Base-by-base conservation (phyloP, 2,888 invertebrate species). In the Yponomeuta malinellus region DNA sequence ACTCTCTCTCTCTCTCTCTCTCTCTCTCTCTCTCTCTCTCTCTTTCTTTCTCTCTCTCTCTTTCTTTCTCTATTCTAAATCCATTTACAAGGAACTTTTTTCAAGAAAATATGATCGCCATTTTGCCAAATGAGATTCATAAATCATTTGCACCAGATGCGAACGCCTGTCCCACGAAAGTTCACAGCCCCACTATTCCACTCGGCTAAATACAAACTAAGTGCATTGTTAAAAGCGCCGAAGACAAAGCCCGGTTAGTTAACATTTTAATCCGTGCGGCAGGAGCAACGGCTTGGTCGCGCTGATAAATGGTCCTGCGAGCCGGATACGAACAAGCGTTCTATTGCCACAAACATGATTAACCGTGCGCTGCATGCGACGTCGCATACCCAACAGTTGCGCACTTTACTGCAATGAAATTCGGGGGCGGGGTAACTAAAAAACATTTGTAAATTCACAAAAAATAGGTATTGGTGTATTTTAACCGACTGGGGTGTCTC, bases 201-300 rank as follows among this genome's bases (percentile, higher is more conserved):
- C 43, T 43, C 43, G 9, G 43, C 43, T 3, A 43, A 43, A 43
- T 43, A 43, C 43, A 43, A 59, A 59, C 15, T 59, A 59, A 59
- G 52, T 59, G 52, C 52, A 59, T 65, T 31, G 31, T 65, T 65
- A 65, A 65, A 31, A 65, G 65, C 65, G 5, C 65, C 65, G 31
- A 65, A 65, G 65, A 65, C 68, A 68, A 68, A 68, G 43, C 48
- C 43, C 15, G 43, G 63, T 63, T 70, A 37, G 71, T 70, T 71
- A 72, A 71, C 71, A 68, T 72, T 72, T 70, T 73, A 73, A 72
- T 71, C 72, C 70, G 59, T 15, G 68, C 23, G 63, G 70, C 3
- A 48, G 67, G 69, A 72, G 43, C 69, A 72, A 71, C 71, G 72
- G 70, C 64, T 68, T 15, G 52, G 69, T 72, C 72, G 66, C 72